Evolutionary conservation across 2,113 vertebrate species (phyloP).

Genomic region (Aplodontia rufa): DNA sequence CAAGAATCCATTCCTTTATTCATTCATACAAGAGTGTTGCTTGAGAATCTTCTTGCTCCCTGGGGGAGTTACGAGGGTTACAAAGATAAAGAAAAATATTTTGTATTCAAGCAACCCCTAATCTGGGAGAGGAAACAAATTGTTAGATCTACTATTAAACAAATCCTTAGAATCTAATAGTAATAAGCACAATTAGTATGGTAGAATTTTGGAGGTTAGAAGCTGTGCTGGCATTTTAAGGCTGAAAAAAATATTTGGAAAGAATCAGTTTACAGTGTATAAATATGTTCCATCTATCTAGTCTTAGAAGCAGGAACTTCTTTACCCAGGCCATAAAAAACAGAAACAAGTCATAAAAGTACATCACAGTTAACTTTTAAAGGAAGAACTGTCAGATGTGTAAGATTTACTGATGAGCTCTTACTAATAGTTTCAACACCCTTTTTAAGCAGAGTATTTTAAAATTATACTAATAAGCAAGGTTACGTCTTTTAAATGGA

Average conservation of each 20-base stretch:
- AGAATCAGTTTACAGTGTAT: not conserved
- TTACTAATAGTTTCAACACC: not conserved
- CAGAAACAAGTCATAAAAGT: conserved; percentile 10
- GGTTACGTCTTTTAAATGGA: not conserved
- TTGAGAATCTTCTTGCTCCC: not conserved
- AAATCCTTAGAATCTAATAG: not conserved
- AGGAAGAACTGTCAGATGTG: not conserved
- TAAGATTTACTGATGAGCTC: not conserved
- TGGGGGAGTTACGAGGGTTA: not conserved
- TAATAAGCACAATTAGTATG: not conserved
- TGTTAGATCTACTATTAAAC: not conserved
- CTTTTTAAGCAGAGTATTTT: not conserved
- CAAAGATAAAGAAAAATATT: not conserved
- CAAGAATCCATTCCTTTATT: not conserved
- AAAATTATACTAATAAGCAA: not conserved
- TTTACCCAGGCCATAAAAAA: not conserved
- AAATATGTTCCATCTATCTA: not conserved
- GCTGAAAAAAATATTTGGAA: not conserved
- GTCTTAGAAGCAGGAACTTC: not conserved
- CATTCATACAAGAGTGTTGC: not conserved
- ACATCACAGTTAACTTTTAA: not conserved
- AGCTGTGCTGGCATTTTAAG: not conserved
- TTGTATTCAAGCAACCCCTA: not conserved
- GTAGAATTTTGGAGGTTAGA: not conserved
- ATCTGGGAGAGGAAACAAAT: conserved; percentile 7